Evolutionary conservation across 2,888 invertebrate species (phyloP).

Genomic region (Limnephilus lunatus): DNA sequence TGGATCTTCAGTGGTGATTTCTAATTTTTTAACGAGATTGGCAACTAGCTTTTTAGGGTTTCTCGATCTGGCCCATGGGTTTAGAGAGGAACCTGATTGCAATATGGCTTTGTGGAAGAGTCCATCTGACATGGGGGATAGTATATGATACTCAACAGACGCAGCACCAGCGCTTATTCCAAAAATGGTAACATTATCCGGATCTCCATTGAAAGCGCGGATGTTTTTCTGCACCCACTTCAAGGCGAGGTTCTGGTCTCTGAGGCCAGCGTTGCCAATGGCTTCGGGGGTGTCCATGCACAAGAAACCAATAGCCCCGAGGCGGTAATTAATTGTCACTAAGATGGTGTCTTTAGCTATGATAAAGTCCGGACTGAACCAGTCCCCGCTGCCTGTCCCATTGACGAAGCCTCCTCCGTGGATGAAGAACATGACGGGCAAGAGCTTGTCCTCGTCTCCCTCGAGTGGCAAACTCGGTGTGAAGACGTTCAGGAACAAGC

Average conservation of each 20-base stretch:
- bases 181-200: slow-evolving; percentile 74
- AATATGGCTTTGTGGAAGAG: slow-evolving; percentile 73
- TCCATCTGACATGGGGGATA: slow-evolving; percentile 73
- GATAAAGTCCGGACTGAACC: slow-evolving; percentile 74
- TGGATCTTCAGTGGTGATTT: slow-evolving; percentile 68
- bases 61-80: slow-evolving; percentile 73
- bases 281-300: slow-evolving; percentile 73
- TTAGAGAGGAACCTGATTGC: slow-evolving; percentile 73
- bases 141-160: slow-evolving; percentile 73
- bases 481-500: slow-evolving; percentile 74
- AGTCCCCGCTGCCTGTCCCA: slow-evolving; percentile 73
- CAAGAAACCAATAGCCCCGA: slow-evolving; percentile 75
- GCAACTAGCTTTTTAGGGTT: slow-evolving; percentile 69
- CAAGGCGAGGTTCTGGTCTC: slow-evolving; percentile 74
- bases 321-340: slow-evolving; percentile 76
- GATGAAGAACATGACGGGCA: slow-evolving; percentile 74
- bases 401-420: slow-evolving; percentile 76
- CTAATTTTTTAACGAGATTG: slow-evolving; percentile 72
- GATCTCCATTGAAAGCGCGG: slow-evolving; percentile 72
- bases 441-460: background rate
- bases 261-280: slow-evolving; percentile 75
- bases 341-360: slow-evolving; percentile 73
- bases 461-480: slow-evolving; percentile 70
- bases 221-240: slow-evolving; percentile 75
- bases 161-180: slow-evolving; percentile 75